phyloP scores from a whole-genome alignment of 1,140 invertebrate species.

The Chelonus insularis region DNA sequence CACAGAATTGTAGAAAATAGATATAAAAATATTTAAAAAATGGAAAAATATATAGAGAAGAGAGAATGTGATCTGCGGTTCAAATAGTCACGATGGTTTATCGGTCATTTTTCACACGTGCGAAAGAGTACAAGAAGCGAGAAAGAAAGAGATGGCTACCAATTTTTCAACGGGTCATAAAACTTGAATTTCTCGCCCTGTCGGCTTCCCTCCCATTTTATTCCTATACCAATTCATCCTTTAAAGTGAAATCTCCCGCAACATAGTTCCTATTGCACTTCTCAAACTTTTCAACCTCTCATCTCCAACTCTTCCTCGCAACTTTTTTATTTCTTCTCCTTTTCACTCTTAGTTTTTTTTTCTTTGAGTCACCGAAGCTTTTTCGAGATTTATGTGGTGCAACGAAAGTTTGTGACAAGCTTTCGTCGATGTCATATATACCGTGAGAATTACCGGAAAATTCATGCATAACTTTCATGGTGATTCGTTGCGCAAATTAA shows the following conservation, averaged over 20 bases:
- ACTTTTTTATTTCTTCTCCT: neutral
- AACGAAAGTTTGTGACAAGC: constrained; percentile 22
- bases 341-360: constrained; percentile 1
- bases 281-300: constrained; percentile 42
- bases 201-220: constrained; percentile 20
- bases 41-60: neutral
- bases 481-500: constrained; percentile 32
- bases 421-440: constrained; percentile 23
- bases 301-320: constrained; percentile 9
- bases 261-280: constrained; percentile 26
- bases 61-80: neutral
- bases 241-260: constrained; percentile 23
- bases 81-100: constrained; percentile 30
- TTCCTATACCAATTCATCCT: constrained; percentile 20
- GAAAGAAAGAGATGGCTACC: constrained; percentile 30
- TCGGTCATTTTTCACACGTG: constrained; percentile 45
- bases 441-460: constrained; percentile 29
- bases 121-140: neutral
- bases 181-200: constrained; percentile 48
- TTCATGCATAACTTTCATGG: constrained; percentile 43
- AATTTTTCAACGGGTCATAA: constrained; percentile 48
- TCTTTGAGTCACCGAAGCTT: constrained; percentile 8
- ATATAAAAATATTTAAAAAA: constrained; percentile 4
- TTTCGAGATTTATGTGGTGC: constrained; percentile 22
- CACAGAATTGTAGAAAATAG: neutral